phyloP scores from a whole-genome alignment of 2,113 vertebrate genomes.

The Corydoras sp. region DNA sequence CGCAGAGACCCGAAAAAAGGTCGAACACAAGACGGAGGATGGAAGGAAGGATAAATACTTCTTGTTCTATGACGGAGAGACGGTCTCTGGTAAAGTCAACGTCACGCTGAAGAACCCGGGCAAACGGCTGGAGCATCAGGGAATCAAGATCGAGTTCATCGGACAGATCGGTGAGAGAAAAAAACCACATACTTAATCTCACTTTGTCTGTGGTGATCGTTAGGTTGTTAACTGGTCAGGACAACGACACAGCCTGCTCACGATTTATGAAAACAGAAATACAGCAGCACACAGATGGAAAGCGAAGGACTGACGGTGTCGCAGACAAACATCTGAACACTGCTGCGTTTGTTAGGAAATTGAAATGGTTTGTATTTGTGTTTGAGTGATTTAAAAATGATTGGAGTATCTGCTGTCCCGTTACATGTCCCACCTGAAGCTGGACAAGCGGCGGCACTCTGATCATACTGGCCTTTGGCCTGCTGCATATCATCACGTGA shows the following conservation, averaged over 20 bases:
- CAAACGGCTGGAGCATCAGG: constrained; percentile 91
- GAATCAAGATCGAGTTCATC: constrained; percentile 96
- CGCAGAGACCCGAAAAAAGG: constrained; percentile 88
- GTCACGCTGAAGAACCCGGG: constrained; percentile 89
- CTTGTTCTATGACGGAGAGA: constrained; percentile 95
- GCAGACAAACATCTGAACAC: background rate
- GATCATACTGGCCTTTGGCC: constrained; percentile 14
- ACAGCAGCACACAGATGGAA: background rate
- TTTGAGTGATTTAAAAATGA: constrained; percentile 12
- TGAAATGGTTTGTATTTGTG: background rate
- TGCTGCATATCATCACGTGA: constrained; percentile 17
- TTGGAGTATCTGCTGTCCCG: constrained; percentile 14
- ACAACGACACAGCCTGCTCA: too few species aligned
- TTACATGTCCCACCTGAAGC: constrained; percentile 34
- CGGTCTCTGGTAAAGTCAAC: constrained; percentile 87
- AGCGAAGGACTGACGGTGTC: background rate
- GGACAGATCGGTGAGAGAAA: constrained; percentile 86
- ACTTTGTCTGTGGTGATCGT: too few species aligned
- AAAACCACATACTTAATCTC: too few species aligned
- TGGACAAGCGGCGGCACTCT: constrained; percentile 9
- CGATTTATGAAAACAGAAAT: background rate
- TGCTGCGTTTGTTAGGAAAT: background rate
- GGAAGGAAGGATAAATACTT: constrained; percentile 97
- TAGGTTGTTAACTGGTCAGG: too few species aligned
- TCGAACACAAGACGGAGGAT: constrained; percentile 93